Evolutionary conservation across 2,888 invertebrate genomes (phyloP), one percentile per base, ranked within the genome.

Genomic region (Aethes cnicana): DNA sequence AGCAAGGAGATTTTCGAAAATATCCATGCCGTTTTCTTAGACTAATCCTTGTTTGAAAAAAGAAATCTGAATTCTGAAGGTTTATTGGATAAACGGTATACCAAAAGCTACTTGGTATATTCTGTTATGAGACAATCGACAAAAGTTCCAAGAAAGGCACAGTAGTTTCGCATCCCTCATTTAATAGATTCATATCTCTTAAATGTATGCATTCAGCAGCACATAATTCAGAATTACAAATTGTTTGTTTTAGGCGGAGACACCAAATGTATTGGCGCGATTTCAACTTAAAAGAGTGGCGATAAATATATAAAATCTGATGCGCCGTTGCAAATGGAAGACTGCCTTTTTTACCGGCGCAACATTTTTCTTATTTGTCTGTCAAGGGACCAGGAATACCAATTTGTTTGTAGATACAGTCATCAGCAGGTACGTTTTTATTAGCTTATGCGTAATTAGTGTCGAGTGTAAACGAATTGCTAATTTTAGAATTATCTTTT

Each of bases 191-290:
- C 81, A 81, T 88, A 89, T 89, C 89, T 85, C 77, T 84, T 83
- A 82, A 87, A 89, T 87, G 85, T 89, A 89, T 88, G 89, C 86
- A 86, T 82, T 86, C 87, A 85, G 82, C 87, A 77, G 85, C 83
- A 78, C 84, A 89, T 88, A 88, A 89, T 85, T 89, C 89, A 88
- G 86, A 78, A 76, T 83, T 88, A 89, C 89, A 88, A 89, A 89
- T 89, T 87, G 86, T 88, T 89, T 88, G 87, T 88, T 88, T 89
- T 87, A 89, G 83, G 83, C 68, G 67, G 81, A 69, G 87, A 86
- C 87, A 84, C 75, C 72, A 75, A 87, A 87, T 76, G 84, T 82
- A 87, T 87, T 84, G 87, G 83, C 70, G 81, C 76, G 85, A 84
- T 84, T 83, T 69, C 81, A 85, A 84, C 84, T 81, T 85, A 85